Conservation (phyloP, 2,888 invertebrate genomes). For the Camptogramma bilineatum region DNA sequence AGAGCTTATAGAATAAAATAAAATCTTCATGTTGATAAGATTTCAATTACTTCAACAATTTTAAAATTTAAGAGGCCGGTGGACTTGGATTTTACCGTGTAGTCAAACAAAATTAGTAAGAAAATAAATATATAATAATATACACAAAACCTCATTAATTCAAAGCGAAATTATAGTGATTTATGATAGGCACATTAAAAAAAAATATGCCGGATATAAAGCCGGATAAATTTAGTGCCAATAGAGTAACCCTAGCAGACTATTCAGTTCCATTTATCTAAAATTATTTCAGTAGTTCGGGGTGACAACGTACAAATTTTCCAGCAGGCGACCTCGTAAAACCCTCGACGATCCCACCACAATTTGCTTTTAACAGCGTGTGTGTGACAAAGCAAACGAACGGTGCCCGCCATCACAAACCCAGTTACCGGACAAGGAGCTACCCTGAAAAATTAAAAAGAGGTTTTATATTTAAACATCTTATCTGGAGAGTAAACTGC, state of each 20-base stretch:
- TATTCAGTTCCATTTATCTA: conserved; percentile 30
- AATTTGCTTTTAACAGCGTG: conserved; percentile 59
- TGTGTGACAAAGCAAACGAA: conserved; percentile 53
- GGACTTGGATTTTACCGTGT: too few species aligned
- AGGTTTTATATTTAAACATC: neutral
- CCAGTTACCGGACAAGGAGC: conserved; percentile 47
- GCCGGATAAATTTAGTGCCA: neutral
- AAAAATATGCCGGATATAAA: neutral
- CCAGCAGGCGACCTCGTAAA: conserved; percentile 42
- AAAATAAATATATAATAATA: too few species aligned
- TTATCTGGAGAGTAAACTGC: too few species aligned
- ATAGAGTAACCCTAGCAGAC: conserved; percentile 10
- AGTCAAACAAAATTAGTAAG: too few species aligned
- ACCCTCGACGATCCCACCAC: conserved; percentile 50
- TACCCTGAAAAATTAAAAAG: conserved; percentile 29
- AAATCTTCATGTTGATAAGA: too few species aligned
- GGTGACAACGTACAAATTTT: conserved; percentile 36
- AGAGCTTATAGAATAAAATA: too few species aligned
- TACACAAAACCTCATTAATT: too few species aligned
- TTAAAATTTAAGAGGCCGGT: too few species aligned
- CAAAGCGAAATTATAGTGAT: too few species aligned
- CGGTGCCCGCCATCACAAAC: conserved; percentile 54
- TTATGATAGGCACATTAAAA: too few species aligned
- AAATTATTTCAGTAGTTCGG: conserved; percentile 36
- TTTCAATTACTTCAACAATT: too few species aligned